A percentile compares a stretch with the other conserved stretches of the same genome.
Conservation (phyloP, 2,113 vertebrate genomes). For the Lampris incognitus region DNA sequence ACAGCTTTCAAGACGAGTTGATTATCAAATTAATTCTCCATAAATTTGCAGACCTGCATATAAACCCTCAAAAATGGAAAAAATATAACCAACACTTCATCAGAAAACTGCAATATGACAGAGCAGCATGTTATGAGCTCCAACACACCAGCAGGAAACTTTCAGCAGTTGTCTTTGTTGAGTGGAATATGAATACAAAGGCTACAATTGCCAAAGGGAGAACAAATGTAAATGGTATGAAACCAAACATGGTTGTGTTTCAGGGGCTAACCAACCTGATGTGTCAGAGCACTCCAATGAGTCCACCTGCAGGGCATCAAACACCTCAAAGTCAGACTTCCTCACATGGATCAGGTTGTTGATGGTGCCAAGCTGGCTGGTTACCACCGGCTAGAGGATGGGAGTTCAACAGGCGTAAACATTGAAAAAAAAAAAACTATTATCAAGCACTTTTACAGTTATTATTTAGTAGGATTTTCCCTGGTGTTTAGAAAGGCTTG, state of each 20-base stretch:
- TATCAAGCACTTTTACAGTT: neutral
- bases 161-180: no score
- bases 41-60: neutral
- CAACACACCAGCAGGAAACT: no score
- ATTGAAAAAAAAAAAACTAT: neutral
- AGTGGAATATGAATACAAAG: neutral
- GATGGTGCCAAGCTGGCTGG: constrained; percentile 96
- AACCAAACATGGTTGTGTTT: neutral
- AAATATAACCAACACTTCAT: no score
- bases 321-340: constrained; percentile 98
- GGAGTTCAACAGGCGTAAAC: neutral
- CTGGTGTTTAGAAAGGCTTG: neutral
- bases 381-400: constrained; percentile 89
- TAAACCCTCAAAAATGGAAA: no score
- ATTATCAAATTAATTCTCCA: neutral
- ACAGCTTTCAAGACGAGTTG: no score
- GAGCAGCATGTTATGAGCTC: no score
- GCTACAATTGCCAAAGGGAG: no score
- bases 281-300: constrained; percentile 95
- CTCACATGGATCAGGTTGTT: constrained; percentile 98
- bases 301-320: constrained; percentile 95
- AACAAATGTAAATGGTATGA: neutral
- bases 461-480: neutral
- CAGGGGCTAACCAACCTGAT: constrained; percentile 81
- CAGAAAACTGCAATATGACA: no score